Conservation (phyloP, 2,888 invertebrate species). For the Watsonalla cultraria region DNA sequence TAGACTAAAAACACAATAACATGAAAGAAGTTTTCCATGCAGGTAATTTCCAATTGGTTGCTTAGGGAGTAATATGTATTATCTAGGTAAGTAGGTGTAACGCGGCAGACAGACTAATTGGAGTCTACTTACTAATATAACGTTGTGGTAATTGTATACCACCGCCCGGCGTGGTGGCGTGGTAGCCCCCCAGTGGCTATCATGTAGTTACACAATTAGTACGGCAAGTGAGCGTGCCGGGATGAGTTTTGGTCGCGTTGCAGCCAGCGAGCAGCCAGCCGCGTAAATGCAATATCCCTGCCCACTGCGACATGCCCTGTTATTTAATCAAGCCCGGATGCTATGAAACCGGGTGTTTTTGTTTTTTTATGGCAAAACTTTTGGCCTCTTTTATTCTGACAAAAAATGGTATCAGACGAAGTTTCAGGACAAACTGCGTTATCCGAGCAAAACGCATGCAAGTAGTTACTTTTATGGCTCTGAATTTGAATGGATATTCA, state of each 20-base stretch:
- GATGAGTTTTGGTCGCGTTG: conserved; percentile 7
- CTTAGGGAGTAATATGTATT: too few species aligned
- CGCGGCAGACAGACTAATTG: too few species aligned
- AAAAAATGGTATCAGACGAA: background rate
- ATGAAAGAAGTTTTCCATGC: too few species aligned
- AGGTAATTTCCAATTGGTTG: too few species aligned
- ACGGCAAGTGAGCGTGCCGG: conserved; percentile 16
- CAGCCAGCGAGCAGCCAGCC: background rate
- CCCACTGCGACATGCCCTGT: conserved; percentile 19
- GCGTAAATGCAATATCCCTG: conserved; percentile 29
- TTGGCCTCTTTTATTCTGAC: background rate
- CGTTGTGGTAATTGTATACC: background rate
- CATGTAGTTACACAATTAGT: conserved; percentile 12
- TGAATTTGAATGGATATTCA: too few species aligned
- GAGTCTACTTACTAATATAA: background rate
- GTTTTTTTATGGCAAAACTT: conserved; percentile 13
- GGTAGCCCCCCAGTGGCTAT: conserved; percentile 2
- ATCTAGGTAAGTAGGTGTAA: too few species aligned
- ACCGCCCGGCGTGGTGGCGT: background rate
- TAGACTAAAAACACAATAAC: too few species aligned
- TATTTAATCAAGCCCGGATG: conserved; percentile 37
- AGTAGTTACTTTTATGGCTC: too few species aligned
- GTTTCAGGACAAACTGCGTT: too few species aligned
- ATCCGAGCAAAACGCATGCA: too few species aligned
- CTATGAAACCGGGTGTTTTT: conserved; percentile 14